Percentiles rank a stretch among this genome's conserved stretches.
These are phyloP conservation scores for Rhynchomys soricoides DNA, from an alignment of 2,113 vertebrate species.

Conservation along the genomic window DNA sequence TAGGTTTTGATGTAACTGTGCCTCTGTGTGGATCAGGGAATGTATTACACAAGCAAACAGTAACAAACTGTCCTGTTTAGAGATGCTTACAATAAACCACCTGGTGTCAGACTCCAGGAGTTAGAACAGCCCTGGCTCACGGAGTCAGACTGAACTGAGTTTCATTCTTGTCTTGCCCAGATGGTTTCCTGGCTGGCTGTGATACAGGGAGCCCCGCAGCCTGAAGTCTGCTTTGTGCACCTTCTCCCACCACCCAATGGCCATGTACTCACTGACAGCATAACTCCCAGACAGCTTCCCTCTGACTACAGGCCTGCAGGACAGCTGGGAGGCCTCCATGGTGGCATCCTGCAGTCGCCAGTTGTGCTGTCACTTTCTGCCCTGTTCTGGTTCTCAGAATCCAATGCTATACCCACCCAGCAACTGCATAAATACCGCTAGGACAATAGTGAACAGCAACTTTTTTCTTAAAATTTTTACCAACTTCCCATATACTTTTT, in stretches of 20 bases:
- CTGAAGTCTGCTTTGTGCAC: neutral
- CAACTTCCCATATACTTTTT: neutral
- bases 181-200: neutral
- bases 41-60: neutral
- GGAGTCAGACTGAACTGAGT: too few relatives aligned
- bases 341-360: neutral
- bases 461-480: neutral
- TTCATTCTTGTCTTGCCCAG: neutral
- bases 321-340: neutral
- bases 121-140: neutral
- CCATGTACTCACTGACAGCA: neutral
- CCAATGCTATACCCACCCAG: neutral
- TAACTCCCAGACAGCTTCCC: neutral
- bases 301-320: neutral
- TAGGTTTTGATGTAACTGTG: neutral
- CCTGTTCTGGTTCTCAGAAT: slow-evolving; percentile 34
- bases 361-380: neutral
- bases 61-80: neutral
- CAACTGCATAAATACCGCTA: neutral
- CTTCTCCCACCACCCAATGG: neutral
- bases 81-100: neutral
- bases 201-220: neutral
- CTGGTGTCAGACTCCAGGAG: neutral
- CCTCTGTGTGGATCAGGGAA: neutral
- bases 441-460: neutral